Evolutionary conservation across 1,140 invertebrate species (phyloP).

Genomic region (Aphaenogaster rudis): DNA sequence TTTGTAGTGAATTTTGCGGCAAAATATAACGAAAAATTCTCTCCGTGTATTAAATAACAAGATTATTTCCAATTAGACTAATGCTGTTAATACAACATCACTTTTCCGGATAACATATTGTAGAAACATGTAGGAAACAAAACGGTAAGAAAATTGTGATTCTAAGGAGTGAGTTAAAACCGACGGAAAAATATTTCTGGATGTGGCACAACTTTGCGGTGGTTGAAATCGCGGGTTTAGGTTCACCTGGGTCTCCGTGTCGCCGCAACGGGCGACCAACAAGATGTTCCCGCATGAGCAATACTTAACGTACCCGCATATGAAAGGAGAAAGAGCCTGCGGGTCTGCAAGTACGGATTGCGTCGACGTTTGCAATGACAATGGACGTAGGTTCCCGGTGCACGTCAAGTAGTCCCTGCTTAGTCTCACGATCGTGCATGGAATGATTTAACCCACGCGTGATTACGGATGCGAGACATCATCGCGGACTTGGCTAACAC

Average conservation of each 20-base stretch:
- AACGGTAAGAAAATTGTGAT: background rate
- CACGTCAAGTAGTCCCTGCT: constrained; percentile 13
- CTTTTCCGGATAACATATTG: too few species aligned
- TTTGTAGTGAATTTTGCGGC: too few species aligned
- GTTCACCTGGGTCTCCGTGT: constrained; percentile 26
- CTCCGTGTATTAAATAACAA: too few species aligned
- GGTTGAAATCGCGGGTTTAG: background rate
- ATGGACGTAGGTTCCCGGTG: constrained; percentile 39
- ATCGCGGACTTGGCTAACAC: constrained; percentile 10
- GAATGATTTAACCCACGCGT: constrained; percentile 52
- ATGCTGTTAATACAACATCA: too few species aligned
- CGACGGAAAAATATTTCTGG: background rate
- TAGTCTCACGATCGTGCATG: constrained; percentile 36
- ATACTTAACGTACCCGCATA: constrained; percentile 49
- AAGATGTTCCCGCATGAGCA: constrained; percentile 17
- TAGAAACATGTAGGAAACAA: background rate
- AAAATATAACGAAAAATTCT: too few species aligned
- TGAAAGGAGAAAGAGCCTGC: constrained; percentile 28
- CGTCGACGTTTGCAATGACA: constrained; percentile 39
- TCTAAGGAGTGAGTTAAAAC: background rate
- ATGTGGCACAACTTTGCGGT: background rate
- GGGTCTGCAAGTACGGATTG: constrained; percentile 23
- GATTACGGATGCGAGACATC: constrained; percentile 31
- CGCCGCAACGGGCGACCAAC: constrained; percentile 1
- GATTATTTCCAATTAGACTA: too few species aligned